Evolutionary conservation across 1,140 invertebrate species (phyloP), one percentile per base, ranked within the genome.

Genomic region (Elysia chlorotica): DNA sequence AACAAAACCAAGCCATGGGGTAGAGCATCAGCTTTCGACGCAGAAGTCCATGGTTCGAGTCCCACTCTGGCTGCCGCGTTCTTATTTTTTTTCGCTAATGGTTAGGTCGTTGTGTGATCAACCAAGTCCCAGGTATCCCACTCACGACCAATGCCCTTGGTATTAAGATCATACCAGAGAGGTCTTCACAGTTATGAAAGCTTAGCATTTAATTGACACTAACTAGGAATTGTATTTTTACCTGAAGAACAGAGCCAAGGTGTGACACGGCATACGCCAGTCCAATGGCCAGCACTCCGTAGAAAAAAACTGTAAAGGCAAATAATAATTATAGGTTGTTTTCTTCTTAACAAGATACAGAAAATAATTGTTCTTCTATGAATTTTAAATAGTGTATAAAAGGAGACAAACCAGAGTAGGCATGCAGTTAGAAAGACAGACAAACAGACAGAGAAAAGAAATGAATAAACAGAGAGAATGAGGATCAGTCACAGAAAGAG

Each of bases 221-320:
- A n/a, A n/a, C 10, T 10, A 38, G 23, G n/a, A 38, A 4, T n/a
- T 23, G 21, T 2, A n/a, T 17, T 56, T 63, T 73, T 72, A 82
- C 81, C 75, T 79, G 71, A 6, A 82, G 63, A 19, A 82, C 74
- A 3, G 74, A 71, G 1, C 81, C 79, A 10, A 82, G 62, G 23
- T 78, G 56, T 14, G 81, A 80, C 25, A 79, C 81, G 10, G 76
- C 65, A 61, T 76, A 82, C 2, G 81, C 76, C 28, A 79, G 69
- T 1, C 62, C 79, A 19, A 82, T 65, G 3, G 73, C 73, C 17
- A 79, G 28, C 5, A 74, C 0, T 28, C 81, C 81, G 35, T 78
- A 77, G 6, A 75, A 54, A 10, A 77, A 25, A 53, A 78, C 81
- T 82, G 75, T 19, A 74, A 75, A 62, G 65, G 38, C 72, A 0